These are phyloP conservation scores for Lucifuga dentata DNA, from an alignment of 2,113 vertebrate genomes.

Conservation along the genomic window DNA sequence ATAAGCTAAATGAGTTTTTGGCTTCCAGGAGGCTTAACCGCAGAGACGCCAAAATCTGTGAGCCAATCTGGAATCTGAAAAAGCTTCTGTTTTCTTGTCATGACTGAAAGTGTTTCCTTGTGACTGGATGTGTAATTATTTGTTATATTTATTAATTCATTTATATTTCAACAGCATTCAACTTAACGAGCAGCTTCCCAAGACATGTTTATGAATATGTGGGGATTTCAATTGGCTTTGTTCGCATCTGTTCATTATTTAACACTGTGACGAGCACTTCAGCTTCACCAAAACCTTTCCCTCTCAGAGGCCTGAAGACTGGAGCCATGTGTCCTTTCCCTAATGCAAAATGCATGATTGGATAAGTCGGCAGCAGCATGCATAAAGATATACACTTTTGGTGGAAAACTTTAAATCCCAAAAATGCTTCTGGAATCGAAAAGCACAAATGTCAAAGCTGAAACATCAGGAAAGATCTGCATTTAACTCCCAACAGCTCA, in stretches of 20 bases:
- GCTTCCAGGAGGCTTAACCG: not conserved
- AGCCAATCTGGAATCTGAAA: conserved; percentile 14
- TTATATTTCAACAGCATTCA: conserved; percentile 10
- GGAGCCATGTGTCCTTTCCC: conserved; percentile 10
- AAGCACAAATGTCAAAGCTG: conserved; percentile 26
- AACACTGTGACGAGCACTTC: conserved; percentile 36
- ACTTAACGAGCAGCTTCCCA: conserved; percentile 4
- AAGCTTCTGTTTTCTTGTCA: conserved; percentile 19
- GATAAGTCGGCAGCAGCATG: conserved; percentile 46
- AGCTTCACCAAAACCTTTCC: conserved; percentile 27
- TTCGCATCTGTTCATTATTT: conserved; percentile 52
- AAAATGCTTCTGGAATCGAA: conserved; percentile 23
- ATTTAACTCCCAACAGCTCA: conserved; percentile 39
- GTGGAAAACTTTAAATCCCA: conserved; percentile 25
- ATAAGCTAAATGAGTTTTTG: conserved; percentile 17
- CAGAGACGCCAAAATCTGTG: conserved; percentile 1
- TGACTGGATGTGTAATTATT: not conserved
- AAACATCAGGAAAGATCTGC: conserved; percentile 43
- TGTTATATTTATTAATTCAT: not conserved
- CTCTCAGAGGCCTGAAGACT: conserved; percentile 11
- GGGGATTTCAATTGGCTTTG: conserved; percentile 39
- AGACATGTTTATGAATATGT: conserved; percentile 44
- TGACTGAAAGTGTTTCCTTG: not conserved
- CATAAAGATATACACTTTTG: conserved; percentile 58
- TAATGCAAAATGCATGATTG: conserved; percentile 62